These are phyloP conservation scores for Rhabdomys pumilio DNA, from an alignment of 2,797 vertebrate species.

Conservation along the genomic window DNA sequence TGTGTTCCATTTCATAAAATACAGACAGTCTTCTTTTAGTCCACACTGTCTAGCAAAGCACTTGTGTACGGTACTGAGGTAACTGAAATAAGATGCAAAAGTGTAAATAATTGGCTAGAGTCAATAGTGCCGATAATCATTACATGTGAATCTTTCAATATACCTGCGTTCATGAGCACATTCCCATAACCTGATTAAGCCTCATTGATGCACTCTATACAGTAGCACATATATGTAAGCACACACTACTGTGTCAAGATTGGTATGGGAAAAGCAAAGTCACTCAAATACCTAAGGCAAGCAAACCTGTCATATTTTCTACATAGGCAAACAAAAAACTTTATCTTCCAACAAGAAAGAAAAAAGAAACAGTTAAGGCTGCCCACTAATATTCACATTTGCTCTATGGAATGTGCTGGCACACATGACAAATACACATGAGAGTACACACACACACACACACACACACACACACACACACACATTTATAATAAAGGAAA, in stretches of 20 bases:
- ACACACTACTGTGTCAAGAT: neutral
- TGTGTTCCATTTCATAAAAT: slow-evolving; percentile 63
- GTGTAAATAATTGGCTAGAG: slow-evolving; percentile 19
- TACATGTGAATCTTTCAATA: neutral
- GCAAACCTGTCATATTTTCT: neutral
- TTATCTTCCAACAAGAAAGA: neutral
- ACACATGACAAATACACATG: neutral
- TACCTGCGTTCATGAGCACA: neutral
- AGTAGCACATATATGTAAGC: neutral
- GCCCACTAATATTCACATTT: neutral
- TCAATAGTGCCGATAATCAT: neutral
- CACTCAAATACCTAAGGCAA: neutral
- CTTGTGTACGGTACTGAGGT: neutral
- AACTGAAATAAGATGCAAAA: slow-evolving; percentile 48
- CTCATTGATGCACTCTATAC: neutral
- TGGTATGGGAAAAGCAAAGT: neutral
- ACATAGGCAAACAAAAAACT: neutral
- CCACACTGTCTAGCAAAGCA: slow-evolving; percentile 43
- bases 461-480: neutral
- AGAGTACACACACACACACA: too few relatives aligned
- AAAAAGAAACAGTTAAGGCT: neutral
- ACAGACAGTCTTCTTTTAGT: slow-evolving; percentile 61
- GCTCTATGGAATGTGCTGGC: neutral
- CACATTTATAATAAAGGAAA: neutral
- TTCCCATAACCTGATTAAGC: neutral